A percentile compares a stretch with the other conserved stretches of the same genome.
Conservation (phyloP, 2,888 invertebrate species). For the Marronus borbonicus region DNA sequence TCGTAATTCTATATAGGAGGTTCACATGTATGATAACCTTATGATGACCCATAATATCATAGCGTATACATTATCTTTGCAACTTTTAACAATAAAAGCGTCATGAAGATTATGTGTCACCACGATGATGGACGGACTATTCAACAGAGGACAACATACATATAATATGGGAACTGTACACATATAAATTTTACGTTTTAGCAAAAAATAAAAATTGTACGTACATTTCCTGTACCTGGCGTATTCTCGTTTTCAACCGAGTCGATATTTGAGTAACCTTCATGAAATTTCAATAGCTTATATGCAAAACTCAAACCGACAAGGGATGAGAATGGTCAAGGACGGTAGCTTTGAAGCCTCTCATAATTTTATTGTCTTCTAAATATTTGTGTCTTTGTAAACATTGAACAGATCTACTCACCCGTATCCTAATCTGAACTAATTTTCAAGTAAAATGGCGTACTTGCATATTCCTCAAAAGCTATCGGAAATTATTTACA, state of each 20-base stretch:
- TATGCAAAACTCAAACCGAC: neutral
- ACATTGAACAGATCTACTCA: conserved; percentile 35
- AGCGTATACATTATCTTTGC: neutral
- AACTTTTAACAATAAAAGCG: conserved; percentile 44
- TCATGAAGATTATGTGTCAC: conserved; percentile 42
- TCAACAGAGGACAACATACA: conserved; percentile 18
- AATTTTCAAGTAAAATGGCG: neutral
- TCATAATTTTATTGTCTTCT: neutral
- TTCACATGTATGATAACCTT: conserved; percentile 41
- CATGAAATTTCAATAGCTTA: too few species aligned
- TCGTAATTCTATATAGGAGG: conserved; percentile 50
- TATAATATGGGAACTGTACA: conserved; percentile 36
- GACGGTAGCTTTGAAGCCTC: neutral
- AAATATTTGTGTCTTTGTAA: conserved; percentile 3
- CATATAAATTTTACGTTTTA: conserved; percentile 21
- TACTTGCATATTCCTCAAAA: conserved; percentile 33
- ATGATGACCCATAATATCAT: conserved; percentile 40
- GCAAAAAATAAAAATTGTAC: neutral
- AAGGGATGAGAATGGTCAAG: conserved; percentile 3
- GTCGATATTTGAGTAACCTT: neutral
- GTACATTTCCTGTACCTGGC: neutral
- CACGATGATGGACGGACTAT: conserved; percentile 13
- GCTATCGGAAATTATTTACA: neutral
- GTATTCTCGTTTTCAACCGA: neutral
- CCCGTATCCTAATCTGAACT: conserved; percentile 14